A percentile compares a stretch with the other conserved stretches of the same genome.
Conservation (phyloP, 1,140 invertebrate species). For the Holotrichia oblita region DNA sequence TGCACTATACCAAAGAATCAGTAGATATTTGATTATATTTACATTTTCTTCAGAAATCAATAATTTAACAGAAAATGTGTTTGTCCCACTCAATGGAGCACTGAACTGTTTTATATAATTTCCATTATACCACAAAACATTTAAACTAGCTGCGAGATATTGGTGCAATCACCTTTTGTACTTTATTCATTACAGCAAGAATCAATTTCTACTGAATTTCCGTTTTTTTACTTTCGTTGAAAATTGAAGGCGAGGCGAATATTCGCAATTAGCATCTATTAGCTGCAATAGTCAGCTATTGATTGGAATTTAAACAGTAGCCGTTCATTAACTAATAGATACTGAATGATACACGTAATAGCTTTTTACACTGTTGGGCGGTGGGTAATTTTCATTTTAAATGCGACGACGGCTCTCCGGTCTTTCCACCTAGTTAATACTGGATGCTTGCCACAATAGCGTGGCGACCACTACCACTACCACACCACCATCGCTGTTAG, state of each 20-base stretch:
- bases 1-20: no score
- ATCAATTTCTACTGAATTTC: background rate
- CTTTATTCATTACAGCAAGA: background rate
- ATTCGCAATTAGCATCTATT: constrained; percentile 13
- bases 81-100: no score
- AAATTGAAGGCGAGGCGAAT: background rate
- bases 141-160: background rate
- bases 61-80: no score
- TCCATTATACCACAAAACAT: background rate
- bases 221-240: background rate
- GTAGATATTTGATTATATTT: no score
- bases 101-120: background rate
- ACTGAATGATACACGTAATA: constrained; percentile 18
- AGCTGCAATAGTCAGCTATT: constrained; percentile 9
- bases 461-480: background rate
- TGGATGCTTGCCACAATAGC: background rate
- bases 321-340: constrained; percentile 38
- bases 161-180: background rate
- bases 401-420: constrained; percentile 5
- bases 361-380: background rate
- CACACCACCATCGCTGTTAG: background rate
- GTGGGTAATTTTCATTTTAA: constrained; percentile 39
- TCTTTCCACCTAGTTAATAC: constrained; percentile 4
- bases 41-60: no score
- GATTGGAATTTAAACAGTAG: background rate